Evolutionary conservation across 2,888 invertebrate species (phyloP), one percentile per base, ranked within the genome.

Genomic region (Ichneumoninae sp.): DNA sequence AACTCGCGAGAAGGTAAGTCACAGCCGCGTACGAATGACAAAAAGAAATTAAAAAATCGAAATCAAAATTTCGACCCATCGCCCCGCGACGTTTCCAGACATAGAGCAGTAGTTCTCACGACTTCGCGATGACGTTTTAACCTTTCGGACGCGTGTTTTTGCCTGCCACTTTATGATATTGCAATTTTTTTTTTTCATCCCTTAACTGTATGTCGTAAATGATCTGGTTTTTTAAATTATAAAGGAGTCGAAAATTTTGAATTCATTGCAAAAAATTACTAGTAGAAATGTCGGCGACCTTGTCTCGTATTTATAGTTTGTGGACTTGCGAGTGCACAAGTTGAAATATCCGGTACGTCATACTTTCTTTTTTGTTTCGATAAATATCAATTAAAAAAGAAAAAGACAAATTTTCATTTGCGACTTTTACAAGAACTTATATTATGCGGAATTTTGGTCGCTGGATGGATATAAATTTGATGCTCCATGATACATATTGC

Each of bases 51-150:
- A 44, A 75, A 69, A 65, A 81, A 77, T 57, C 60, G 44, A 19
- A 44, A 44, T 57, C 26, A 68, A 60, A 22, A 65, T 76, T 62
- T 66, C 22, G 19, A 50, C 72, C 26, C 40, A n/a, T 81, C 40
- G 62, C 52, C 26, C 75, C 71, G 30, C 82, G 82, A 85, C 80
- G 82, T 85, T 82, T 76, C 79, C 65, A 65, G 79, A 57, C 71
- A 47, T 30, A 8, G 57, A 19, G 52, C 77, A 47, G 26, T 54
- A 54, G 50, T 68, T 33, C 36, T 16, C 62, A 30, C 72, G 52
- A 62, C 68, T 72, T 70, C 47, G 75, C 82, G 82, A 86, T 91
- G 91, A 91, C 90, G 90, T 90, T 92, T 92, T 92, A 92, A 92
- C 92, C 92, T 92, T 90, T 89, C 79, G 83, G 77, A 87, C 88